Evolutionary conservation across 2,113 vertebrate species (phyloP), one percentile per base, ranked within the genome.

Genomic region (Epinephelus fuscoguttatus): DNA sequence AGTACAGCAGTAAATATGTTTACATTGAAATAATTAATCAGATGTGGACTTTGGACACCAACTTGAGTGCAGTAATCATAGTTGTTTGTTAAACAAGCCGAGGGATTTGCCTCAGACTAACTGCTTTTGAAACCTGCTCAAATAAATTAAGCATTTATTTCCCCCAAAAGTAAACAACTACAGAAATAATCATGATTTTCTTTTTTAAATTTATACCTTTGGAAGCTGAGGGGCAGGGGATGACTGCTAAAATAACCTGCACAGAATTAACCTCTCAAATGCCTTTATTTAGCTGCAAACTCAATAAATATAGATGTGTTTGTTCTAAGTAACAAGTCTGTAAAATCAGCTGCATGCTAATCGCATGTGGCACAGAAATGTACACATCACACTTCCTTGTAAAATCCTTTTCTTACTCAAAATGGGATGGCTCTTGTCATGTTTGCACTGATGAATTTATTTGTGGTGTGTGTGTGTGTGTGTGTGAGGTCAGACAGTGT

Each of bases 11-110:
- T 56, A 64, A 85, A 60, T 75, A 27, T 40, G 55, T 7, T 60
- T 59, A 72, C 60, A n/a, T 53, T 75, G 30, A 78, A 80, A 77
- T 81, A 80, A 81, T 84, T 71, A 82, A 90, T 81, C 80, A 47
- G 33, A 85, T 63, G 55, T 75, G 56, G 62, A 79, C 62, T 75
- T 49, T 78, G 73, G 49, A 78, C 60, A 79, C 42, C 52, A 74
- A 37, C 55, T 37, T 80, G 52, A 72, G 42, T 45, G 70, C 50
- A 50, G 45, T 81, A 75, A 64, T 84, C 52, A 61, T 53, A 56
- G 75, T 75, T 74, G 82, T 89, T 85, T 83, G 67, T 60, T 69
- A 57, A 85, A 78, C 37, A 61, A 37, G 53, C 53, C 23, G 4
- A 59, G 33, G 64, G 75, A 85, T 82, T 81, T 74, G 53, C 30